Percentiles rank a stretch among this genome's conserved stretches.
Conservation (phyloP, 2,888 invertebrate genomes). For the Bursaphelenchus okinawaensis region DNA sequence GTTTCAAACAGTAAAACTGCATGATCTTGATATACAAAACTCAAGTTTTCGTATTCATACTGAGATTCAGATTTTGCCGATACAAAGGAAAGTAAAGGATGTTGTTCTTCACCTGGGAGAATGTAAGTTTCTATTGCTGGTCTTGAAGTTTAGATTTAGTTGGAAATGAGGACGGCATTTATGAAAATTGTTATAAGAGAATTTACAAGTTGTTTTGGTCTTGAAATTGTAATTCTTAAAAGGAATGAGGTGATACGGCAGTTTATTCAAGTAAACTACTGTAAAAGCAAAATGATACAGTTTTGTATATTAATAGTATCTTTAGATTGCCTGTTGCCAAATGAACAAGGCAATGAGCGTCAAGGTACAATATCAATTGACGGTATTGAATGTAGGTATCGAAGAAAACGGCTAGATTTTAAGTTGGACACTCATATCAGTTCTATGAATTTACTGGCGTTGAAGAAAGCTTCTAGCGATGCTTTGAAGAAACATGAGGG, state of each 20-base stretch:
- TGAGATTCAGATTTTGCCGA: constrained; percentile 8
- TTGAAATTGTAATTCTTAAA: too few species aligned
- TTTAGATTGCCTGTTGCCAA: constrained; percentile 3
- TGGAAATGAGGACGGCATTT: too few species aligned
- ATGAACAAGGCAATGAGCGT: background rate
- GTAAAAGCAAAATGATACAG: background rate
- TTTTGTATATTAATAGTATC: background rate
- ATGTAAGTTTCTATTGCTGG: too few species aligned
- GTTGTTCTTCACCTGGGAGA: background rate
- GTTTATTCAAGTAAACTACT: background rate
- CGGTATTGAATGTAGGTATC: background rate
- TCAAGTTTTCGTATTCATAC: background rate
- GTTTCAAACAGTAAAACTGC: background rate
- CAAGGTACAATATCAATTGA: background rate
- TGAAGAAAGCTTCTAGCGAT: constrained; percentile 17
- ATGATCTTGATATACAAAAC: background rate
- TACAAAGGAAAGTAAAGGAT: background rate
- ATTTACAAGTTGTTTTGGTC: too few species aligned
- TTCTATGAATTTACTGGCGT: constrained; percentile 2
- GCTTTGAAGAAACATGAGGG: constrained; percentile 20
- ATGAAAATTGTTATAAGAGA: too few species aligned
- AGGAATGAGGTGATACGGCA: too few species aligned
- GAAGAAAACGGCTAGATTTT: background rate
- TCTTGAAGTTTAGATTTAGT: too few species aligned
- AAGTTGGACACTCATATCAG: background rate